These are phyloP conservation scores for Drosophila greeni DNA, from an alignment of 2,888 invertebrate species.

Conservation along the genomic window DNA sequence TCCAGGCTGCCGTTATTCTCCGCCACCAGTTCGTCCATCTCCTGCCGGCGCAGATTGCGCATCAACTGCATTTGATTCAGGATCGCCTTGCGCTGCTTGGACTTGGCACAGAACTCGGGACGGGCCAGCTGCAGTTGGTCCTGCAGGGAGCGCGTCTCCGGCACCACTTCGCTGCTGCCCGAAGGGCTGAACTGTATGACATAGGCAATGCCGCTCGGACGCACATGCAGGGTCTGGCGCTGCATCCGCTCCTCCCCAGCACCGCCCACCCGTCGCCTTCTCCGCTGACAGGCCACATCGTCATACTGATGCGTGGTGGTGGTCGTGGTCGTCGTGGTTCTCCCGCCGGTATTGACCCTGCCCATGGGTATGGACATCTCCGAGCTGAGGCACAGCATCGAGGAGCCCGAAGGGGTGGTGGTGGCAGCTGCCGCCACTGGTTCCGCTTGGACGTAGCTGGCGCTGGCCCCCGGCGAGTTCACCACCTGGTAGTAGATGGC, in stretches of 20 bases:
- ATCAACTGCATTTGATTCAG: constrained; percentile 73
- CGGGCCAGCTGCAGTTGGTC: constrained; percentile 85
- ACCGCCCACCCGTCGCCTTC: constrained; percentile 8
- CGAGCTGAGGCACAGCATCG: constrained; percentile 76
- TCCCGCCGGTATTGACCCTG: constrained; percentile 62
- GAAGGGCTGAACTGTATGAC: constrained; percentile 68
- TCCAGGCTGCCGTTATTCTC: constrained; percentile 62
- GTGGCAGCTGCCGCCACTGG: neutral
- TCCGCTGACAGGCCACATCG: constrained; percentile 62
- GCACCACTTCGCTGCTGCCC: constrained; percentile 19
- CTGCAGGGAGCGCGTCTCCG: constrained; percentile 80
- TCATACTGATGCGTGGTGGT: constrained; percentile 78
- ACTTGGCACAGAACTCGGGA: constrained; percentile 84
- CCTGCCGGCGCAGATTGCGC: constrained; percentile 69
- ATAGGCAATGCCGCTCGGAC: constrained; percentile 76
- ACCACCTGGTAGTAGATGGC: constrained; percentile 59
- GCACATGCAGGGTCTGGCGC: constrained; percentile 64
- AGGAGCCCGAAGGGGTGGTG: constrained; percentile 55
- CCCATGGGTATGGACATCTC: constrained; percentile 78
- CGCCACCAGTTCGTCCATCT: constrained; percentile 72
- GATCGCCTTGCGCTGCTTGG: constrained; percentile 77
- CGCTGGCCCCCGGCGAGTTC: constrained; percentile 27
- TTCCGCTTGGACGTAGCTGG: constrained; percentile 25
- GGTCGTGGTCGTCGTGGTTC: constrained; percentile 66
- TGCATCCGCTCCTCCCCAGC: constrained; percentile 4